phyloP scores from a whole-genome alignment of 1,140 invertebrate species.

The Lordiphosa mommai region DNA sequence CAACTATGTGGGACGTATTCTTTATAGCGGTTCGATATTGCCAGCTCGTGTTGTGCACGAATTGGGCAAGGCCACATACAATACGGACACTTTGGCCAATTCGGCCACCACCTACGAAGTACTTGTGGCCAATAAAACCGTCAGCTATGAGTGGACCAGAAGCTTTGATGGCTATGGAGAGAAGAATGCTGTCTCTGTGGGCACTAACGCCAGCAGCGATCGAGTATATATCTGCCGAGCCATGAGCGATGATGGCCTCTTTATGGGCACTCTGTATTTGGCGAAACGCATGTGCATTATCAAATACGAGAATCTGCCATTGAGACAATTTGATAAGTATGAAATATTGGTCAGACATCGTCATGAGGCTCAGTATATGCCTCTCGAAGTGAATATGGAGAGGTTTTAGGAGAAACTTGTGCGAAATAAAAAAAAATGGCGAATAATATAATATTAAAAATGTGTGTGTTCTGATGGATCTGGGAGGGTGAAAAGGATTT shows the following conservation, averaged over 20 bases:
- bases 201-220: constrained; percentile 21
- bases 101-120: constrained; percentile 10
- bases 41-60: constrained; percentile 43
- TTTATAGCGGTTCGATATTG: constrained; percentile 10
- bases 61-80: constrained; percentile 25
- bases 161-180: constrained; percentile 48
- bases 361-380: not conserved
- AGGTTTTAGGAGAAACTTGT: no score
- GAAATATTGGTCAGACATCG: constrained; percentile 38
- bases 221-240: constrained; percentile 41
- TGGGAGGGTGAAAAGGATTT: no score
- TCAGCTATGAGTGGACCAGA: constrained; percentile 40
- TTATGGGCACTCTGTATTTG: constrained; percentile 36
- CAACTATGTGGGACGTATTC: constrained; percentile 37
- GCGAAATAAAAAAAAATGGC: no score
- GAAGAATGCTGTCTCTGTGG: constrained; percentile 43
- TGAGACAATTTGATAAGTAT: constrained; percentile 31
- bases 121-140: constrained; percentile 33
- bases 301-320: constrained; percentile 3
- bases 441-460: no score
- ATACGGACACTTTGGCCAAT: constrained; percentile 11
- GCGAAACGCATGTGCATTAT: constrained; percentile 21
- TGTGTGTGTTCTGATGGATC: no score
- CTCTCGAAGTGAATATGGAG: not conserved
- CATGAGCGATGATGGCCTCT: constrained; percentile 6